phyloP scores from a whole-genome alignment of 2,113 vertebrate genomes.

The Labeo catla region DNA sequence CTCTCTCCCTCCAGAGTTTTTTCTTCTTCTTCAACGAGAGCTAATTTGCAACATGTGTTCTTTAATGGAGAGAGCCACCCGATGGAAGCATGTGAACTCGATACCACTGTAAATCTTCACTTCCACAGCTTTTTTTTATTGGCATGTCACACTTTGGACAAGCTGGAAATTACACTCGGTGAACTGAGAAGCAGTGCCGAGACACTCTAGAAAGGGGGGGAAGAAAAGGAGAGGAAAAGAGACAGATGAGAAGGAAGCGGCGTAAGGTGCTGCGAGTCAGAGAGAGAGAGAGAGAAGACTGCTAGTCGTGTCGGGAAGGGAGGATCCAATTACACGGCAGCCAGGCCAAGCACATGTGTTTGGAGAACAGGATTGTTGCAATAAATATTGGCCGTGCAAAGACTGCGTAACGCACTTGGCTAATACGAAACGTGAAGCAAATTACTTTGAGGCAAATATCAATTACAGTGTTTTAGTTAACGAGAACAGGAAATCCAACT shows the following conservation, averaged over 20 bases:
- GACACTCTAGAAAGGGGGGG: constrained; percentile 60
- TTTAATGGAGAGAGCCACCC: constrained; percentile 64
- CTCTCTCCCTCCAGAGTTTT: constrained; percentile 47
- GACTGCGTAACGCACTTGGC: neutral
- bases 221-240: constrained; percentile 15
- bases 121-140: constrained; percentile 71
- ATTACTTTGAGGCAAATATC: constrained; percentile 25
- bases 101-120: constrained; percentile 76
- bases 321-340: constrained; percentile 64
- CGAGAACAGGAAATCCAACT: constrained; percentile 30
- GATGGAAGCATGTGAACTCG: constrained; percentile 72
- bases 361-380: constrained; percentile 56
- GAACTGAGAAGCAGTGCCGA: constrained; percentile 68
- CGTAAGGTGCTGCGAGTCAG: constrained; percentile 47
- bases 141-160: constrained; percentile 77
- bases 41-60: constrained; percentile 80
- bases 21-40: constrained; percentile 53
- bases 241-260: constrained; percentile 45
- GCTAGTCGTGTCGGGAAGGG: constrained; percentile 23
- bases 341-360: constrained; percentile 64
- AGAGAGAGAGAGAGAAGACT: neutral
- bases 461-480: constrained; percentile 38
- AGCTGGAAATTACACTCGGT: constrained; percentile 77
- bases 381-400: constrained; percentile 39
- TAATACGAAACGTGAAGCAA: constrained; percentile 28